Percentiles rank a stretch among this genome's conserved stretches.
Conservation (phyloP, 2,113 vertebrate genomes). For the Mastomys coucha region DNA sequence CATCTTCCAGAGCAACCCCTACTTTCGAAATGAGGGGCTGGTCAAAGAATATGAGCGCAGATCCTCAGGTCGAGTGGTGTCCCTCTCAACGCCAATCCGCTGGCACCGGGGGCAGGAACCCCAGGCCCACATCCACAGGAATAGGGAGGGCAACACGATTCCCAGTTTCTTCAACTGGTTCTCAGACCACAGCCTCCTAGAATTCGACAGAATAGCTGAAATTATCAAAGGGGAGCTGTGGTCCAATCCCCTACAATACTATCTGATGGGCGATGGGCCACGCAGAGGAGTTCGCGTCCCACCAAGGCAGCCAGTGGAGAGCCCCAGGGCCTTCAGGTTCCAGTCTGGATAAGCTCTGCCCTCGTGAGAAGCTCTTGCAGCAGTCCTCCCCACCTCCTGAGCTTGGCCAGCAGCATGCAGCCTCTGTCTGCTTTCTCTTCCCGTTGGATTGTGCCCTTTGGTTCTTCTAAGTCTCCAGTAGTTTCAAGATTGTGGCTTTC, state of each 20-base stretch:
- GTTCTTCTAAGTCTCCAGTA: constrained; percentile 50
- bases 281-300: constrained; percentile 72
- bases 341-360: constrained; percentile 73
- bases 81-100: constrained; percentile 84
- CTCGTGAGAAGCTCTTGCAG: constrained; percentile 11
- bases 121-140: constrained; percentile 76
- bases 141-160: constrained; percentile 75
- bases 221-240: constrained; percentile 82
- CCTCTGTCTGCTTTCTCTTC: constrained; percentile 38
- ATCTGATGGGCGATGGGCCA: constrained; percentile 78
- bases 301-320: constrained; percentile 69
- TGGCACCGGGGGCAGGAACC: constrained; percentile 85
- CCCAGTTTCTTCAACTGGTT: constrained; percentile 87
- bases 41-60: constrained; percentile 93
- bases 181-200: constrained; percentile 84
- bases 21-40: constrained; percentile 94
- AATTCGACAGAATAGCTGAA: constrained; percentile 85
- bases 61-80: constrained; percentile 83
- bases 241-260: constrained; percentile 79
- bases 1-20: constrained; percentile 92
- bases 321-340: constrained; percentile 75
- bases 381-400: background rate
- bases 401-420: constrained; percentile 64
- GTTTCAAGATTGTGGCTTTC: background rate
- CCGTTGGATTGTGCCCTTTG: constrained; percentile 52